A percentile compares a stretch with the other conserved stretches of the same genome.
Conservation (phyloP, 2,113 vertebrate genomes). For the Alectura lathami region DNA sequence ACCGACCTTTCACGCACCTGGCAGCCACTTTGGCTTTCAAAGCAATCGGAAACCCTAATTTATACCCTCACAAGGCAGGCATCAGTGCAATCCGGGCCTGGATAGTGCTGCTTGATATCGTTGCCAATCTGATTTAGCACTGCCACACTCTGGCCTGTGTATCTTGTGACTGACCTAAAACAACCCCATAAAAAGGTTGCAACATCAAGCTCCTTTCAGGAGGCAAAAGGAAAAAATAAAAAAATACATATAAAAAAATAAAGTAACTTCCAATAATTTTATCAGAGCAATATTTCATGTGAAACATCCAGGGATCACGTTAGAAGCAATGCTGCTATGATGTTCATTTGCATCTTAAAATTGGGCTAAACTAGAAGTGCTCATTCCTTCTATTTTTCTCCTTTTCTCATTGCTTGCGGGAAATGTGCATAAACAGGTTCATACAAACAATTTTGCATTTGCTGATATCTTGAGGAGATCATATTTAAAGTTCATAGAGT, state of each 20-base stretch:
- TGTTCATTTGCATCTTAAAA: not conserved
- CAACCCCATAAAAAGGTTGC: not conserved
- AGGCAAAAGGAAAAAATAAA: rapidly evolving
- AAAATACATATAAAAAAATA: too few species aligned
- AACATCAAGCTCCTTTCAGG: not conserved
- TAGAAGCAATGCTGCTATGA: not conserved
- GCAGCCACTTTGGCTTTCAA: not conserved
- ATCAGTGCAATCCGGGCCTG: not conserved
- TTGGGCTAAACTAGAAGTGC: not conserved
- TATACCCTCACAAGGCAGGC: not conserved
- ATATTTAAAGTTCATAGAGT: not conserved
- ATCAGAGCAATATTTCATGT: not conserved
- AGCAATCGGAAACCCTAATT: not conserved
- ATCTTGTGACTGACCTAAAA: conserved; percentile 4
- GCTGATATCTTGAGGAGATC: not conserved
- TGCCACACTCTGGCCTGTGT: not conserved
- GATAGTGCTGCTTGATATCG: not conserved
- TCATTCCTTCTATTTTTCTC: not conserved
- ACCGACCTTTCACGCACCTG: rapidly evolving
- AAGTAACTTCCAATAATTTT: not conserved
- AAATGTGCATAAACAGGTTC: not conserved
- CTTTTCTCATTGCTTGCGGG: not conserved
- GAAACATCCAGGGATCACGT: not conserved
- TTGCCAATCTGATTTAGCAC: conserved; percentile 6
- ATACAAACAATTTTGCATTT: not conserved